Evolutionary conservation across 2,797 vertebrate genomes (phyloP).

Genomic region (Vireo griseus): DNA sequence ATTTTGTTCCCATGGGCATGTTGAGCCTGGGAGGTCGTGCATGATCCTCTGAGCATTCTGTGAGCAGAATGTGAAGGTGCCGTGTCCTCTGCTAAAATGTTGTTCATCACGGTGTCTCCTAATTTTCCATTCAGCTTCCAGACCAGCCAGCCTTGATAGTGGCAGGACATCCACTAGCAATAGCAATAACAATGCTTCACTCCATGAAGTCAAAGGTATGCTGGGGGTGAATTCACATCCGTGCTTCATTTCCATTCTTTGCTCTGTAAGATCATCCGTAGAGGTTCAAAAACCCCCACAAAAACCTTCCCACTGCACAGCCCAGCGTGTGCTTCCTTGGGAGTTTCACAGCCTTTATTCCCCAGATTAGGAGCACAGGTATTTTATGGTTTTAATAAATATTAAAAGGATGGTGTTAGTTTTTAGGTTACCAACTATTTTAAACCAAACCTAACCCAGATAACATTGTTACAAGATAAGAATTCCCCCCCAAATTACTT

Average conservation of each 20-base stretch:
- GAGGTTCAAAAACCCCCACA: background rate
- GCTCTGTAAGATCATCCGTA: background rate
- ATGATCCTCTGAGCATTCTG: constrained; percentile 72
- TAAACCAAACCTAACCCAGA: background rate
- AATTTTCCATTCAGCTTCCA: constrained; percentile 84
- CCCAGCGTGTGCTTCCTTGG: background rate
- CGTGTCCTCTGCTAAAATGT: constrained; percentile 76
- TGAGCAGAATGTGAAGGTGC: constrained; percentile 66
- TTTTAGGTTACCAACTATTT: background rate
- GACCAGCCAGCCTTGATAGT: constrained; percentile 95
- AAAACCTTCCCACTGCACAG: background rate
- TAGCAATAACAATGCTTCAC: constrained; percentile 94
- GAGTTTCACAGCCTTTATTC: background rate
- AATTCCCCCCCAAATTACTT: background rate
- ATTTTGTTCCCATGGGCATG: constrained; percentile 71
- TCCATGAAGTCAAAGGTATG: constrained; percentile 92
- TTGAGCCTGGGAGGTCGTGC: constrained; percentile 64
- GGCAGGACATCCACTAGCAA: constrained; percentile 93
- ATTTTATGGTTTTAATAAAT: background rate
- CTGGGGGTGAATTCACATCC: constrained; percentile 63
- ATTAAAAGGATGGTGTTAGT: background rate
- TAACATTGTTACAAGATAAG: background rate
- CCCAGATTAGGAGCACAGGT: background rate
- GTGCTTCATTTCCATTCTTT: constrained; percentile 23
- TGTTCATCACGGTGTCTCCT: constrained; percentile 74